Conservation (phyloP, 2,113 vertebrate genomes). For the Mus spicilegus region DNA sequence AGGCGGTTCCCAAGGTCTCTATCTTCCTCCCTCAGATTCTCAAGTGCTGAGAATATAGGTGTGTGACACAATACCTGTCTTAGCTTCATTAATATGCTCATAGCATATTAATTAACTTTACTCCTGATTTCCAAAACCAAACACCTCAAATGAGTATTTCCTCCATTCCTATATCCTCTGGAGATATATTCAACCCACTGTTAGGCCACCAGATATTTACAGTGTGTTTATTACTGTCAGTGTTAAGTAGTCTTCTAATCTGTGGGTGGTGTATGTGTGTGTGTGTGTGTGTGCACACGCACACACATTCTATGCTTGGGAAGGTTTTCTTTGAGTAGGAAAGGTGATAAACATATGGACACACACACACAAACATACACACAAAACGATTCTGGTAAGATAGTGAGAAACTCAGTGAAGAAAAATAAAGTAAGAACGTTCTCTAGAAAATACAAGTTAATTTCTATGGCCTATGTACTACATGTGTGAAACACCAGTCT, state of each 20-base stretch:
- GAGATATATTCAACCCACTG: neutral
- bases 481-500: neutral
- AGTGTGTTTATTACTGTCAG: neutral
- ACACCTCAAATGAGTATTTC: neutral
- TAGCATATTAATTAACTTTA: neutral
- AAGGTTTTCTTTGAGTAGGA: neutral
- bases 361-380: neutral
- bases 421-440: neutral
- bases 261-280: neutral
- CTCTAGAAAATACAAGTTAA: conserved; percentile 35
- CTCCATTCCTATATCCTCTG: neutral
- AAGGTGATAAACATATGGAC: neutral
- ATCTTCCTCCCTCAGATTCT: neutral
- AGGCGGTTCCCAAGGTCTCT: too few relatives aligned
- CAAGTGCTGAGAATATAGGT: neutral
- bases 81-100: neutral
- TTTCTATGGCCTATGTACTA: neutral
- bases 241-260: neutral
- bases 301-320: neutral
- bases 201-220: conserved; percentile 2
- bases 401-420: neutral
- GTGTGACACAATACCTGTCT: neutral
- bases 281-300: too few relatives aligned
- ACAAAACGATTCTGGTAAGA: neutral
- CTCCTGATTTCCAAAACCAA: neutral